A percentile compares a stretch with the other conserved stretches of the same genome.
Conservation (phyloP, 2,113 vertebrate species). For the Oryzias javanicus region DNA sequence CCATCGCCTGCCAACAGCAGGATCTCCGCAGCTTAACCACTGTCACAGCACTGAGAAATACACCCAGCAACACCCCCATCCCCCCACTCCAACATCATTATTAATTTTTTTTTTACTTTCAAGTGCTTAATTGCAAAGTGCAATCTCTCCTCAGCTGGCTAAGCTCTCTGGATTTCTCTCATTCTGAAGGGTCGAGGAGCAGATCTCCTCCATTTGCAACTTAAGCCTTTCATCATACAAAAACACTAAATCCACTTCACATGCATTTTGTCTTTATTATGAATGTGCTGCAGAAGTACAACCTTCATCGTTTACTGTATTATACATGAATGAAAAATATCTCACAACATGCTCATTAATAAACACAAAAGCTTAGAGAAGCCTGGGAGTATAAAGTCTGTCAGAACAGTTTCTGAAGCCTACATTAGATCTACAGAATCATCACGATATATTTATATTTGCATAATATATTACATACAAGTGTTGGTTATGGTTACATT, state of each 20-base stretch:
- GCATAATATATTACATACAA: slow-evolving; percentile 60
- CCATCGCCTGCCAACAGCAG: slow-evolving; percentile 32
- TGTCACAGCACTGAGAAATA: slow-evolving; percentile 5
- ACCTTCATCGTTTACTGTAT: slow-evolving; percentile 45
- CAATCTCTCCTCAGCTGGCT: slow-evolving; percentile 17
- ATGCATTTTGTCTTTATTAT: slow-evolving; percentile 75
- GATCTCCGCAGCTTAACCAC: slow-evolving; percentile 29
- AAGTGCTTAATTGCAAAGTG: slow-evolving; percentile 23
- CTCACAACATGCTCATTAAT: slow-evolving; percentile 56
- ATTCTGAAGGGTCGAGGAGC: slow-evolving; percentile 9
- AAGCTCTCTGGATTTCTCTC: slow-evolving; percentile 24
- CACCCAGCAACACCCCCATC: slow-evolving; percentile 7
- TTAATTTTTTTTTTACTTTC: neutral
- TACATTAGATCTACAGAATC: slow-evolving; percentile 43
- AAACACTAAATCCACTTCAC: slow-evolving; percentile 31
- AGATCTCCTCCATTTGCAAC: slow-evolving; percentile 15
- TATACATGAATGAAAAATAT: slow-evolving; percentile 42
- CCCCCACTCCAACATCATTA: too few species aligned
- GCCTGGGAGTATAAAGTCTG: slow-evolving; percentile 44
- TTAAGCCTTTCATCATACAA: neutral
- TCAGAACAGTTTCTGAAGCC: slow-evolving; percentile 25
- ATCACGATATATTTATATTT: slow-evolving; percentile 58
- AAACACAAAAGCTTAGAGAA: slow-evolving; percentile 60
- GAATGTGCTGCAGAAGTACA: slow-evolving; percentile 59
- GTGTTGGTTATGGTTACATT: slow-evolving; percentile 47